These are phyloP conservation scores for Sicus ferrugineus DNA, from an alignment of 2,888 invertebrate genomes.

Conservation along the genomic window DNA sequence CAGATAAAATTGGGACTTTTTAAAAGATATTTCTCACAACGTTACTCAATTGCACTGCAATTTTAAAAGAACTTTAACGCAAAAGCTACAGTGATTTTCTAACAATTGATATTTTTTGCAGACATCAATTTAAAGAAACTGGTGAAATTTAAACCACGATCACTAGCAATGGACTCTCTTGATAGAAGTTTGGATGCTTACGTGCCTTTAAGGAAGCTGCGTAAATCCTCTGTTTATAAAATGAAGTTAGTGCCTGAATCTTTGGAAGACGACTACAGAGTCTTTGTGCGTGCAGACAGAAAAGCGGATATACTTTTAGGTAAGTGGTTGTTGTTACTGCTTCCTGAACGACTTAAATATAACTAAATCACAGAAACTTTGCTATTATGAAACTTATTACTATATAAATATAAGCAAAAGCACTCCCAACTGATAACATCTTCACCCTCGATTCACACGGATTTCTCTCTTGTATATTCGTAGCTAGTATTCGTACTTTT, in stretches of 20 bases:
- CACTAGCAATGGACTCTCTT: conserved; percentile 39
- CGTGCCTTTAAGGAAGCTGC: conserved; percentile 58
- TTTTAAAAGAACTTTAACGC: too few species aligned
- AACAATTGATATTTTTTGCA: too few species aligned
- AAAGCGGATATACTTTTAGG: conserved; percentile 59
- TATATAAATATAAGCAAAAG: conserved; percentile 8
- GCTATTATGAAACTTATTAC: background rate
- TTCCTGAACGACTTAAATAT: background rate
- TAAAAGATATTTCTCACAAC: too few species aligned
- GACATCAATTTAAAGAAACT: conserved; percentile 61
- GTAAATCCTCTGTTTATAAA: conserved; percentile 52
- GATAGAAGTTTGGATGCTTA: conserved; percentile 57
- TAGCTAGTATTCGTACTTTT: background rate
- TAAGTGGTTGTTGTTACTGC: conserved; percentile 44
- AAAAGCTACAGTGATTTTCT: too few species aligned
- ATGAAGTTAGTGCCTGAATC: conserved; percentile 57
- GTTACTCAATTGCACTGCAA: too few species aligned
- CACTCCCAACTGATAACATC: conserved; percentile 35
- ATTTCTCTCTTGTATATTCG: background rate
- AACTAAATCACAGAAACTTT: conserved; percentile 8
- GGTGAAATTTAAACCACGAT: conserved; percentile 53
- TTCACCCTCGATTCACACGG: conserved; percentile 26
- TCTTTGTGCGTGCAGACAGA: conserved; percentile 60
- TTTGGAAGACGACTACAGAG: conserved; percentile 49
- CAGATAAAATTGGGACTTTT: too few species aligned